Base-by-base conservation (phyloP, 2,888 invertebrate genomes). In the Phasia obesa region DNA sequence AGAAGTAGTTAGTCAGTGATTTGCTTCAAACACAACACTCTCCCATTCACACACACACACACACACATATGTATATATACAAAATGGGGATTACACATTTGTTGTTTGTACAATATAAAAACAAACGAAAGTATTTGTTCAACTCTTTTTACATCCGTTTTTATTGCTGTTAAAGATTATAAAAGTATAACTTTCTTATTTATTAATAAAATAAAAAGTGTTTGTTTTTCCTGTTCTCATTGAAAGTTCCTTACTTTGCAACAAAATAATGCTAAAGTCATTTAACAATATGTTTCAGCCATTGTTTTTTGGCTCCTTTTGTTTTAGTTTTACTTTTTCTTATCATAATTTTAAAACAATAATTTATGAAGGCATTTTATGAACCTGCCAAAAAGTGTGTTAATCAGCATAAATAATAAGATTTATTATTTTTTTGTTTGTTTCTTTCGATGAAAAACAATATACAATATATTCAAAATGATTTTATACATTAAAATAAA, bases 361-460 rank as follows among this genome's bases (percentile, higher is more conserved):
- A 62, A 77, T 55, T 77, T 77, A 55, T 47, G 44, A 47, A 17
- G 4, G 19, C 19, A n/a, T 47, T 2, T 55, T 49, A 21, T 70
- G 70, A 77, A 70, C 70, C 35, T 62, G 55, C 47, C 69, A 70
- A 53, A 69, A 60, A 60, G 67, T 69, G 60, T 69, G 69, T 69
- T 76, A 69, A 76, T 69, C 76, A 60, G 21, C 69, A 44, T 13
- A 53, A 51, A 42, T 4, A 38, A 38, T 65, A n/a, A 42, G 13
- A 3, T 42, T 42, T 2, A 27, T 27, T 5, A 27, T 3, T 3
- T 27, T 27, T 27, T 27, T 5, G 6, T 27, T 27, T 27, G 27
- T 27, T 27, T 27, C 6, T 27, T 3, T 27, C 6, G 3, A 3
- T 3, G 27, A 27, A 27, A 27, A 27, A 6, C 6, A 6, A 27